Evolutionary conservation across 2,113 vertebrate species (phyloP), one percentile per base, ranked within the genome.

Genomic region (Pachyramphus minor): DNA sequence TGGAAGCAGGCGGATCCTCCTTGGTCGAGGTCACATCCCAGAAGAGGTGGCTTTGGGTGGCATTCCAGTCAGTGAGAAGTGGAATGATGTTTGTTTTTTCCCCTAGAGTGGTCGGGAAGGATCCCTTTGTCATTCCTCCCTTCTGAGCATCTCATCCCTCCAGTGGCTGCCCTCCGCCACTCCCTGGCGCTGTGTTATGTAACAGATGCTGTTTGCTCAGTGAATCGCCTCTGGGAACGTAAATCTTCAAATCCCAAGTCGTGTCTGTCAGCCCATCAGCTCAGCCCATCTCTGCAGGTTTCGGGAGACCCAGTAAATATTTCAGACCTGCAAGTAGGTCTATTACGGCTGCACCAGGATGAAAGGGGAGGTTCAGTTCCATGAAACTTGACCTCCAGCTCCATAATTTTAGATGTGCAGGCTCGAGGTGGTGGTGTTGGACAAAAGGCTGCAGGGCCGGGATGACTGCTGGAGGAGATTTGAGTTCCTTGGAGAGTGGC

Each of bases 111-210:
- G n/a, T 47, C 5, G 11, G 75, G 52, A 75, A 60, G 53, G 69
- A 37, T 37, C 80, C 35, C 50, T 81, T 12, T 66, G 81, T 45
- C 44, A 1, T 73, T 79, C 3, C 3, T 74, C 17, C 50, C 60
- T 41, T 33, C 12, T 1, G 1, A 37, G 69, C 66, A 1, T 14
- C 1, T 1, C 41, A 16, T 89, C 53, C 59, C 74, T 84, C 56
- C 42, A 0, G 3, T 1, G 33, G 71, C 68, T 6, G 1, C 2
- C 13, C 55, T 92, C 60, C 1, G 0, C 2, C 2, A 14, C 58
- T 89, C 80, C 67, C 67, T 5, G 0, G 58, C 1, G 0, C 60
- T 62, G 77, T 0, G 1, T 96, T 89, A 56, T 6, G 8, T 95
- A 89, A 94, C 2, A 0, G n/a, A 58, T 45, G 75, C 74, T 95